These are phyloP conservation scores for Embiotoca jacksoni DNA, from an alignment of 2,113 vertebrate genomes.

Conservation along the genomic window DNA sequence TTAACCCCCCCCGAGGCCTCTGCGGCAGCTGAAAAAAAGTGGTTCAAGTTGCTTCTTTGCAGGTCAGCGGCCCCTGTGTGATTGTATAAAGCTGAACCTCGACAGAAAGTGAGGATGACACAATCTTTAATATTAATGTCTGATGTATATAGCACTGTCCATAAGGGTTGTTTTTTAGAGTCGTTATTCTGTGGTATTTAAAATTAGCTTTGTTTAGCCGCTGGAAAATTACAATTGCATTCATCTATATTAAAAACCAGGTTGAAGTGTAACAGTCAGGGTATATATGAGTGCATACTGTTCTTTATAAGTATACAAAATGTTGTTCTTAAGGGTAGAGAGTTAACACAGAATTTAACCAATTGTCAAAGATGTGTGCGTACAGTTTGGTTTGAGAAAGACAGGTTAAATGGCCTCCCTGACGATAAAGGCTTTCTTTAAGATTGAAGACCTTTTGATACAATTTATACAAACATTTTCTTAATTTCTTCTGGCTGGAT, in stretches of 20 bases:
- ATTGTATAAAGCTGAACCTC: constrained; percentile 54
- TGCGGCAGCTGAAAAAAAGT: constrained; percentile 46
- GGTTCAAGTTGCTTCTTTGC: constrained; percentile 61
- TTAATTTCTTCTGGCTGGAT: not conserved
- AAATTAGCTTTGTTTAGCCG: not conserved
- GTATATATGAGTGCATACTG: too few relatives aligned
- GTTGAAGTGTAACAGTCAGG: not conserved
- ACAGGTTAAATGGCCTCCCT: not conserved
- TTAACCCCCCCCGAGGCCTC: constrained; percentile 52
- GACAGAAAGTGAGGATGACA: constrained; percentile 37
- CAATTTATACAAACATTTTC: not conserved
- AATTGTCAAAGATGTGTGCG: not conserved
- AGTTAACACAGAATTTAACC: not conserved
- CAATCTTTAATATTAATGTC: constrained; percentile 37
- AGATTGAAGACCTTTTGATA: not conserved
- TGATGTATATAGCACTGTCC: not conserved
- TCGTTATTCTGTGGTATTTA: not conserved
- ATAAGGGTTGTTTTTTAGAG: not conserved
- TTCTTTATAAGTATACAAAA: too few relatives aligned
- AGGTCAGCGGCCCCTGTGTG: constrained; percentile 68
- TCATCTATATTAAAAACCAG: not conserved
- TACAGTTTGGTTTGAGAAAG: not conserved
- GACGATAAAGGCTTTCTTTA: not conserved
- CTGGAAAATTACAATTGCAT: not conserved
- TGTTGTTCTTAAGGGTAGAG: not conserved